Conservation (phyloP, 2,888 invertebrate genomes). For the Synanthedon tipuliformis region DNA sequence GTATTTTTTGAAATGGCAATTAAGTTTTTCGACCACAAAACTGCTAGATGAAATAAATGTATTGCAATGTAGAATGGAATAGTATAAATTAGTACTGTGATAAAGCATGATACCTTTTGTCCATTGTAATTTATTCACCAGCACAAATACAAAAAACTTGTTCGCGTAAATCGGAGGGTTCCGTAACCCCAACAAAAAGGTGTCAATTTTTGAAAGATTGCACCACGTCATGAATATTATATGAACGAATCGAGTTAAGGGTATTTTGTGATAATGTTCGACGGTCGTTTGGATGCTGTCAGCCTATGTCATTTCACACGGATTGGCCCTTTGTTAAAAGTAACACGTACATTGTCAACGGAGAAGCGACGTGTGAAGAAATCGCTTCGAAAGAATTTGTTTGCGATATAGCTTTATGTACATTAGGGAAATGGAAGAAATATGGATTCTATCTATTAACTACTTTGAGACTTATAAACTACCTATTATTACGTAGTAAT, state of each 20-base stretch:
- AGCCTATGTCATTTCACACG: slow-evolving; percentile 67
- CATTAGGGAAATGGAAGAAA: no score
- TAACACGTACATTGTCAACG: slow-evolving; percentile 61
- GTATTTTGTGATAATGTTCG: slow-evolving; percentile 67
- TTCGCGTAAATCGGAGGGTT: slow-evolving; percentile 34
- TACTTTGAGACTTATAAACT: no score
- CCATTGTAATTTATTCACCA: slow-evolving; percentile 62
- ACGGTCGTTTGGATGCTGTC: slow-evolving; percentile 58
- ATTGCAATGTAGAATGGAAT: no score
- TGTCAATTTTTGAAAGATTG: slow-evolving; percentile 72
- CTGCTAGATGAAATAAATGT: no score
- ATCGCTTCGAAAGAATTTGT: slow-evolving; percentile 27
- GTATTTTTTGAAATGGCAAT: no score
- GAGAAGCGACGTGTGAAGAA: slow-evolving; percentile 36
- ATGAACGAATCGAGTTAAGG: slow-evolving; percentile 68
- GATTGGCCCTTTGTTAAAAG: slow-evolving; percentile 67
- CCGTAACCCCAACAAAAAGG: slow-evolving; percentile 47
- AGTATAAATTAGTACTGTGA: slow-evolving; percentile 34
- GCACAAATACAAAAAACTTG: slow-evolving; percentile 56
- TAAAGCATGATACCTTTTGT: slow-evolving; percentile 34
- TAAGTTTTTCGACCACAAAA: no score
- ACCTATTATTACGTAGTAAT: no score
- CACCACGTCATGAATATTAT: slow-evolving; percentile 67
- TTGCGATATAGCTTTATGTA: background rate
- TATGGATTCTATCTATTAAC: no score